These are phyloP conservation scores for Xiphias gladius DNA, from an alignment of 2,113 vertebrate species.

Conservation along the genomic window DNA sequence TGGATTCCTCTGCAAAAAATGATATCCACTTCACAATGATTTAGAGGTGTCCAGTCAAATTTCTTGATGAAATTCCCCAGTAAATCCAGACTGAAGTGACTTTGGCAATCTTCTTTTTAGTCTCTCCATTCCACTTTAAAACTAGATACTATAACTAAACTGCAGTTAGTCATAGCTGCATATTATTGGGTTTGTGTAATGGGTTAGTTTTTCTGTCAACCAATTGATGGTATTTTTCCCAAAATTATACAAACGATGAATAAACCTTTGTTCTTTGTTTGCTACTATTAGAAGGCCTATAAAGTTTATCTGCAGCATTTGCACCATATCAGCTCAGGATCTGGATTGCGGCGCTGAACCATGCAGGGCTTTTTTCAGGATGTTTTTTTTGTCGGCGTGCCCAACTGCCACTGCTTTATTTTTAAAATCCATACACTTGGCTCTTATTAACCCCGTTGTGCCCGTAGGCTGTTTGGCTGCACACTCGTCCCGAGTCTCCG, in stretches of 20 bases:
- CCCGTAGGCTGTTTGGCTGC: conserved; percentile 22
- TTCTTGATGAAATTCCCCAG: conserved; percentile 5
- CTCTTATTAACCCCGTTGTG: conserved; percentile 29
- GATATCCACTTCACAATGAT: not conserved
- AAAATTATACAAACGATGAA: not conserved
- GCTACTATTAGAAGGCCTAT: conserved; percentile 20
- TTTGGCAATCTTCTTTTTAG: not conserved
- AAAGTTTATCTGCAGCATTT: conserved; percentile 22
- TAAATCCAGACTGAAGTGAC: conserved; percentile 2
- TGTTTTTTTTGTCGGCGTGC: not conserved
- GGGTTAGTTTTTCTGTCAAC: conserved; percentile 16
- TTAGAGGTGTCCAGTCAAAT: not conserved
- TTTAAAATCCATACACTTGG: conserved; percentile 33
- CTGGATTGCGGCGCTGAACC: not conserved
- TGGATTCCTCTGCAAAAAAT: not conserved
- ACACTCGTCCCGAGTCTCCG: not conserved
- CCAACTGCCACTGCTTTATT: conserved; percentile 39
- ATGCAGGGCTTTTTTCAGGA: not conserved
- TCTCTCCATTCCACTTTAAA: conserved; percentile 1
- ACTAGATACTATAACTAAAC: not conserved
- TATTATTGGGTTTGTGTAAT: not conserved
- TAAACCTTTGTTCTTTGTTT: conserved; percentile 38
- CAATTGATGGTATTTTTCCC: not conserved
- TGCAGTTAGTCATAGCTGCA: not conserved
- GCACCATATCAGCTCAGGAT: conserved; percentile 22